phyloP scores from a whole-genome alignment of 2,113 vertebrate genomes.

The Atherinomorus stipes region DNA sequence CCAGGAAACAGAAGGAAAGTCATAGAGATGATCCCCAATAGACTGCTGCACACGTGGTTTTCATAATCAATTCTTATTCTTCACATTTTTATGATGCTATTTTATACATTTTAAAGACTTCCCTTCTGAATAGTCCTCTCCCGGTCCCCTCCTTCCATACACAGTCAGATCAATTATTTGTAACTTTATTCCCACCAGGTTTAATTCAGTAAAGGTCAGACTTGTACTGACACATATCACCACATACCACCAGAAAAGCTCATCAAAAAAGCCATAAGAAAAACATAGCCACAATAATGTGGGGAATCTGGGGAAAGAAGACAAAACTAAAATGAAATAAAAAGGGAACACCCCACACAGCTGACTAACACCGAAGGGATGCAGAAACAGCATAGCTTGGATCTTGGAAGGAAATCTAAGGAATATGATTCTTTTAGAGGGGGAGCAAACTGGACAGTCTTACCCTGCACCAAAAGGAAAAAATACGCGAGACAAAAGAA shows the following conservation, averaged over 20 bases:
- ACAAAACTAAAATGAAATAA: background rate
- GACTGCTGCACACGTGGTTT: background rate
- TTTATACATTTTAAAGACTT: background rate
- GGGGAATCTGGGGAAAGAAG: constrained; percentile 4
- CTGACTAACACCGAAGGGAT: constrained; percentile 37
- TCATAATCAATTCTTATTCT: constrained; percentile 3
- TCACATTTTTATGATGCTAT: too few relatives aligned
- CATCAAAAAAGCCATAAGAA: background rate
- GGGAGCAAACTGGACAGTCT: constrained; percentile 25
- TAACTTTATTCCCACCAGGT: background rate
- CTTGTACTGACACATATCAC: background rate
- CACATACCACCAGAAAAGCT: background rate
- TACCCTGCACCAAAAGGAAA: constrained; percentile 20
- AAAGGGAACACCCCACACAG: constrained; percentile 28
- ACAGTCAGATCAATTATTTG: background rate
- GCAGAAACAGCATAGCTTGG: constrained; percentile 10
- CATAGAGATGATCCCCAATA: constrained; percentile 9
- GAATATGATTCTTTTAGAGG: constrained; percentile 14
- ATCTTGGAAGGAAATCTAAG: constrained; percentile 24
- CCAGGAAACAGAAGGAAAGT: background rate
- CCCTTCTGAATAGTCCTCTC: background rate
- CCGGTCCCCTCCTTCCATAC: background rate
- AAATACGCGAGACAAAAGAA: constrained; percentile 38
- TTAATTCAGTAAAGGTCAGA: constrained; percentile 10
- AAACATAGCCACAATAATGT: background rate